A percentile compares a stretch with the other conserved stretches of the same genome.
phyloP scores from a whole-genome alignment of 2,113 vertebrate species.

The Oxyura jamaicensis region DNA sequence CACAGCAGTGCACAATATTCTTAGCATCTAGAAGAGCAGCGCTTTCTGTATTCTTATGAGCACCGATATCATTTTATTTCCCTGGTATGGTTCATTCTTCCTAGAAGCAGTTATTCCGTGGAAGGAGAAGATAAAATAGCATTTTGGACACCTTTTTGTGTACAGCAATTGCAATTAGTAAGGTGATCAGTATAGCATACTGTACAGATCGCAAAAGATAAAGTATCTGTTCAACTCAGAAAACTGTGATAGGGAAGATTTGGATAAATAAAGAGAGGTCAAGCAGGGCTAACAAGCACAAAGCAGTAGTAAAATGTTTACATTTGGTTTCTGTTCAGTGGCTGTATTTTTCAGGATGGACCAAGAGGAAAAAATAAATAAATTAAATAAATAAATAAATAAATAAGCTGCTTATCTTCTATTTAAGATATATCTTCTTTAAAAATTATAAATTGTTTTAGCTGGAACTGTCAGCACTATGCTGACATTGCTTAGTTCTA shows the following conservation, averaged over 20 bases:
- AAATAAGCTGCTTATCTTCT: neutral
- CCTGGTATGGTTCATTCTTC: neutral
- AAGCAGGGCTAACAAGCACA: neutral
- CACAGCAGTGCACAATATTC: neutral
- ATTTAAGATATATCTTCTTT: slow-evolving; percentile 34
- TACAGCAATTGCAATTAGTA: neutral
- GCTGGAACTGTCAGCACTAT: slow-evolving; percentile 48
- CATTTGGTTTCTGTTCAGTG: neutral
- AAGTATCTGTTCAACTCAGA: neutral
- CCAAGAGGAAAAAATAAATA: neutral
- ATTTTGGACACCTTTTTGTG: neutral
- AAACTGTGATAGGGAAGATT: neutral
- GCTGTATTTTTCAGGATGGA: neutral
- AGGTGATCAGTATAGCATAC: neutral
- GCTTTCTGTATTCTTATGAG: neutral
- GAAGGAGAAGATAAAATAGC: neutral
- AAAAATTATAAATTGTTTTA: slow-evolving; percentile 68
- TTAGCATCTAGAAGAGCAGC: neutral
- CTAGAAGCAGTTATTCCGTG: neutral
- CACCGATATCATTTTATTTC: neutral
- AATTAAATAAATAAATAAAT: no score
- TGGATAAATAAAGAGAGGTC: neutral
- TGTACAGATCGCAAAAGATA: neutral
- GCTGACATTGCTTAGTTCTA: slow-evolving; percentile 64
- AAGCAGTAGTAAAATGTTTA: neutral